Evolutionary conservation across 2,113 vertebrate genomes (phyloP).

Genomic region (Mohoua ochrocephala): DNA sequence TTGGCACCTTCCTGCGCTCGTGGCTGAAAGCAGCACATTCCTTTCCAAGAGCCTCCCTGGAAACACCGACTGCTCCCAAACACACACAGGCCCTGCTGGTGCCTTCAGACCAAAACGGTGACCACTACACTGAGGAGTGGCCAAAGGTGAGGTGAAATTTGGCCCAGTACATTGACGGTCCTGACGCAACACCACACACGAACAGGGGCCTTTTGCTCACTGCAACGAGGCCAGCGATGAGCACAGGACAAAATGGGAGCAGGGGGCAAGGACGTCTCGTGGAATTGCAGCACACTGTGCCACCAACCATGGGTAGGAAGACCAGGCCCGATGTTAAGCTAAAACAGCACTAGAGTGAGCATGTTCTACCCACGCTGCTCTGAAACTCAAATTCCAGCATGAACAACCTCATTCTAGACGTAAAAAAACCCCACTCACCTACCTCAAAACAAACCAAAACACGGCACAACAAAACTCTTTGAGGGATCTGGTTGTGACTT

Average conservation of each 20-base stretch:
- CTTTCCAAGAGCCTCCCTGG: accelerated
- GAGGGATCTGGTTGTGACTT: neutral
- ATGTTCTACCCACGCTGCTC: accelerated
- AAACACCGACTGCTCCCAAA: accelerated
- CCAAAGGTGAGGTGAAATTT: neutral
- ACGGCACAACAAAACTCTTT: neutral
- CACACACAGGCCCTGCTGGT: neutral
- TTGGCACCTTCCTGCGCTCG: accelerated
- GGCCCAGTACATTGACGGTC: accelerated
- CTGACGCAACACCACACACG: accelerated
- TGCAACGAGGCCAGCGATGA: accelerated
- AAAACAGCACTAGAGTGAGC: neutral
- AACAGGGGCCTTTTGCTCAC: accelerated
- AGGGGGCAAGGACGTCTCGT: accelerated
- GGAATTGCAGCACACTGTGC: accelerated
- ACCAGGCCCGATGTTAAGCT: neutral
- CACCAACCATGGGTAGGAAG: neutral
- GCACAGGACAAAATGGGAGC: accelerated
- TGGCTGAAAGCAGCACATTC: accelerated
- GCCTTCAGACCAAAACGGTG: accelerated
- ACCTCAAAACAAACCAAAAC: neutral
- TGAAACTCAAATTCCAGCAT: accelerated
- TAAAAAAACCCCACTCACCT: neutral
- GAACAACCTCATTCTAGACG: neutral
- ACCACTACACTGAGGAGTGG: accelerated